Evolutionary conservation across 1,140 invertebrate genomes (phyloP).

Genomic region (Potamilus streckersoni): DNA sequence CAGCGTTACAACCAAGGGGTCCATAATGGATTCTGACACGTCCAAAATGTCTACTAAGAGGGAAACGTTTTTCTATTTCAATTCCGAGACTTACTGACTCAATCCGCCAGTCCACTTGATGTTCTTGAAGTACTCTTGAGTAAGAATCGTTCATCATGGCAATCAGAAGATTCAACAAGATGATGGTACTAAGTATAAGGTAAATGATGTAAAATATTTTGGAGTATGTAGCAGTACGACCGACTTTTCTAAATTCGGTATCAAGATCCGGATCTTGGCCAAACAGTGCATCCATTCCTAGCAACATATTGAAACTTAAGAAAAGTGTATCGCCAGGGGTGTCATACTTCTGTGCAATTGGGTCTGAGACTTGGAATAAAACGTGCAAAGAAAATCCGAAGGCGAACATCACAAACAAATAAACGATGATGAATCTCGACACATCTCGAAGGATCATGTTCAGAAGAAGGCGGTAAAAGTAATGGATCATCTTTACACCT

Average conservation of each 20-base stretch:
- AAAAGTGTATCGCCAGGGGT: slow-evolving; percentile 47
- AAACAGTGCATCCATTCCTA: slow-evolving; percentile 57
- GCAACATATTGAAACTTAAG: slow-evolving; percentile 55
- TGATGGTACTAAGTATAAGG: slow-evolving; percentile 53
- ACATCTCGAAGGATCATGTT: slow-evolving; percentile 60
- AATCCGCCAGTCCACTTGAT: slow-evolving; percentile 51
- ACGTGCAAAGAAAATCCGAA: slow-evolving; percentile 58
- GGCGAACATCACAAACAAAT: slow-evolving; percentile 56
- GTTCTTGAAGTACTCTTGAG: slow-evolving; percentile 37
- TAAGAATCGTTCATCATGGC: slow-evolving; percentile 67
- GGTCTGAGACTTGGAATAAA: slow-evolving; percentile 45
- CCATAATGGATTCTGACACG: neutral
- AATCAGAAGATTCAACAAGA: slow-evolving; percentile 61
- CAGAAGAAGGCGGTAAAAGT: slow-evolving; percentile 59
- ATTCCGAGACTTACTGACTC: slow-evolving; percentile 56
- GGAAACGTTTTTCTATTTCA: slow-evolving; percentile 49
- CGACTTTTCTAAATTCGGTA: slow-evolving; percentile 34
- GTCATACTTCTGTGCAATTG: slow-evolving; percentile 30
- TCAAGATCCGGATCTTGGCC: slow-evolving; percentile 32
- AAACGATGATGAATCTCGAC: slow-evolving; percentile 57
- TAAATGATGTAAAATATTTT: slow-evolving; percentile 57
- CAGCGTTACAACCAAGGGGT: too few relatives aligned
- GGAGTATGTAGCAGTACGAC: slow-evolving; percentile 25
- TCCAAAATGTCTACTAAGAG: slow-evolving; percentile 17
- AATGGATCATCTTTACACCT: slow-evolving; percentile 57